Evolutionary conservation across 2,113 vertebrate species (phyloP).

Genomic region (Macrotis lagotis): DNA sequence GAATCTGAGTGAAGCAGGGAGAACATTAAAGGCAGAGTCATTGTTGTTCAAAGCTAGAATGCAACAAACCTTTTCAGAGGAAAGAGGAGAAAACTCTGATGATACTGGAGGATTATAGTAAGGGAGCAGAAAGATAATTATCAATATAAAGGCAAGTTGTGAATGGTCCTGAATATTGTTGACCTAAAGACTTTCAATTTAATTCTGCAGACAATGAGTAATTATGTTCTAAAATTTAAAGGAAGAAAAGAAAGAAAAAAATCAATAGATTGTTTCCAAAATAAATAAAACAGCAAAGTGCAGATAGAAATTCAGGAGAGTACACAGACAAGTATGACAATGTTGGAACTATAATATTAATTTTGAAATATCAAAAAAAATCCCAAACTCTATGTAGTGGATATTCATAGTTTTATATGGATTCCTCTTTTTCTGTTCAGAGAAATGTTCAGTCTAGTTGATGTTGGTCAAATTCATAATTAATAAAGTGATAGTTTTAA

Average conservation of each 20-base stretch:
- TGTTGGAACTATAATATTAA: not conserved
- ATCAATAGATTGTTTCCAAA: not conserved
- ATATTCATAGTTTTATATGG: not conserved
- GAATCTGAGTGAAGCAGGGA: not conserved
- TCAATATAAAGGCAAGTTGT: not conserved
- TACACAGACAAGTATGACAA: not conserved
- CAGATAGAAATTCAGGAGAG: not conserved
- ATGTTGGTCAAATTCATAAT: too few relatives aligned
- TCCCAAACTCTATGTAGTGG: not conserved
- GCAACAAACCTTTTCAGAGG: not conserved
- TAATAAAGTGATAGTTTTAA: too few relatives aligned
- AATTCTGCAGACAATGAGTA: not conserved
- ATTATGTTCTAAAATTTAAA: not conserved
- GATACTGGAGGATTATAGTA: not conserved
- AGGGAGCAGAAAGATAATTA: not conserved
- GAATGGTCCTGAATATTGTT: constrained; percentile 21
- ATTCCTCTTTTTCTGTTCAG: not conserved
- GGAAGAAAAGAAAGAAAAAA: not conserved
- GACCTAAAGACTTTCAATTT: constrained; percentile 5
- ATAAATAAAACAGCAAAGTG: not conserved
- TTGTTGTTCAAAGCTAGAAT: not conserved
- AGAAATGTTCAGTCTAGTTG: too few relatives aligned
- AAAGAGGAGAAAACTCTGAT: not conserved
- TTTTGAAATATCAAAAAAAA: not conserved
- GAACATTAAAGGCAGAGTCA: not conserved